Conservation (phyloP, 2,113 vertebrate genomes). For the Pelecanoides urinatrix region DNA sequence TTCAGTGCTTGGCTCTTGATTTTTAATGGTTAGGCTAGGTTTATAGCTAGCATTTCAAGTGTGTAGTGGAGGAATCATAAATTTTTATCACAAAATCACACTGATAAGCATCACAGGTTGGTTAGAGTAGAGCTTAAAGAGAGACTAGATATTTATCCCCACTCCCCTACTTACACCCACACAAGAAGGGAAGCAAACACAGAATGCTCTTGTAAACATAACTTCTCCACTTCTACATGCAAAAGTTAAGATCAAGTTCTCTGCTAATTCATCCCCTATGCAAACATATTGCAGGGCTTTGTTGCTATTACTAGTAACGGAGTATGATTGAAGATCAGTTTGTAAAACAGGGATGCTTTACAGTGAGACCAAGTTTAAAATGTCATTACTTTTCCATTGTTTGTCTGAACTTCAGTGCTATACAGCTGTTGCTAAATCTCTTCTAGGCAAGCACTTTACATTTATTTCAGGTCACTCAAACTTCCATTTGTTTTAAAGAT, state of each 20-base stretch:
- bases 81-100: neutral
- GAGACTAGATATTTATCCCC: neutral
- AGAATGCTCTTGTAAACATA: neutral
- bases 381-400: neutral
- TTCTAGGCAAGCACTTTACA: neutral
- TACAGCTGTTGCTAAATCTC: neutral
- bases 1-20: neutral
- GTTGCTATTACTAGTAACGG: neutral
- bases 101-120: neutral
- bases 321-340: neutral
- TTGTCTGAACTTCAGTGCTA: neutral
- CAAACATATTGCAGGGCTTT: neutral
- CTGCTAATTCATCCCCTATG: neutral
- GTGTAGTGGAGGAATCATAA: neutral
- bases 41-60: neutral
- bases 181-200: fast-evolving
- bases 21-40: neutral
- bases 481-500: neutral
- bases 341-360: neutral
- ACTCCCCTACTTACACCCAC: neutral
- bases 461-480: neutral
- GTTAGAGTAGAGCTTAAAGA: neutral
- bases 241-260: neutral
- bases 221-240: neutral
- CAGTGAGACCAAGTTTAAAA: neutral